Conservation (phyloP, 2,888 invertebrate species). For the Yponomeuta sedellus region DNA sequence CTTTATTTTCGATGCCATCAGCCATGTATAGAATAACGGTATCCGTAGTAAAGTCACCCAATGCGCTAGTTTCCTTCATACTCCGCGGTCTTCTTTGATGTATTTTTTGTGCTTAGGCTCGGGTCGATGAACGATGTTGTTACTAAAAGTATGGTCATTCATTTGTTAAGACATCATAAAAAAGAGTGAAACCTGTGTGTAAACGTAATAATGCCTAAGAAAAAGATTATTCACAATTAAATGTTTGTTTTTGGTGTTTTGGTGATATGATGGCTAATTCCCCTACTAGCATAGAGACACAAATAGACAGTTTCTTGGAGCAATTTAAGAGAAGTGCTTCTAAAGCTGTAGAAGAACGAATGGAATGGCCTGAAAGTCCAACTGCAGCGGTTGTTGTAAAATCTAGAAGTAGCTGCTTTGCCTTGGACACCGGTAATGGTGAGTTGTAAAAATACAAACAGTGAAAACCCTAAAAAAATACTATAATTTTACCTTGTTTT, state of each 20-base stretch:
- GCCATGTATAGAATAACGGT: slow-evolving; percentile 48
- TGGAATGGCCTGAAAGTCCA: slow-evolving; percentile 72
- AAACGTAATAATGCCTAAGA: slow-evolving; percentile 40
- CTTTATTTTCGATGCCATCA: slow-evolving; percentile 72
- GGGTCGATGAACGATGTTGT: slow-evolving; percentile 52
- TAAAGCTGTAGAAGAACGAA: slow-evolving; percentile 82
- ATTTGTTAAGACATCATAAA: slow-evolving; percentile 25
- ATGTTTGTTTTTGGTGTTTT: slow-evolving; percentile 57
- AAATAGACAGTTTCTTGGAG: slow-evolving; percentile 90
- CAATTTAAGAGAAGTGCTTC: slow-evolving; percentile 88
- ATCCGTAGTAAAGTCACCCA: slow-evolving; percentile 65
- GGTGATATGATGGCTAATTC: slow-evolving; percentile 79
- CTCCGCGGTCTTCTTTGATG: slow-evolving; percentile 55
- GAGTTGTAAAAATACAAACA: slow-evolving; percentile 28
- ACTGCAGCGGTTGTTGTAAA: slow-evolving; percentile 63
- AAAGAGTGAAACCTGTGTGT: slow-evolving; percentile 22
- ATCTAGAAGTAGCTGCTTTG: slow-evolving; percentile 71
- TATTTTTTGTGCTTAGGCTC: slow-evolving; percentile 38
- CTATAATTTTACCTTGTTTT: too few relatives aligned
- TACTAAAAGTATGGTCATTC: slow-evolving; percentile 38
- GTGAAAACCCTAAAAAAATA: too few relatives aligned
- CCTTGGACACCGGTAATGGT: slow-evolving; percentile 63
- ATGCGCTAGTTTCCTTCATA: slow-evolving; percentile 53
- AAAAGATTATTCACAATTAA: not conserved
- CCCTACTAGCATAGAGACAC: slow-evolving; percentile 85